Base-by-base conservation (phyloP, 2,797 vertebrate genomes). In the Rhodeus uyekii region DNA sequence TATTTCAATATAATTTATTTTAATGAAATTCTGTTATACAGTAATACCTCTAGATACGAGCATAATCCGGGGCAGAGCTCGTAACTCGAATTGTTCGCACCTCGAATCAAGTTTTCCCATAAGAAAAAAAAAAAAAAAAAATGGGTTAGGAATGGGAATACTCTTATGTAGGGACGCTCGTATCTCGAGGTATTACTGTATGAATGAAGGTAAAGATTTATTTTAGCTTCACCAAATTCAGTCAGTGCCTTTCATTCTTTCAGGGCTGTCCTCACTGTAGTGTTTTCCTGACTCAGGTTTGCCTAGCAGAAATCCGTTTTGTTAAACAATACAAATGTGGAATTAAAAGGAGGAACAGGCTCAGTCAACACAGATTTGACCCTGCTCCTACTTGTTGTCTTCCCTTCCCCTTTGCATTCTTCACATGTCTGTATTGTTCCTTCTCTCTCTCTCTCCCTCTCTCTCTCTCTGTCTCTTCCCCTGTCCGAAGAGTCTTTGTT, bases 401-500 rank as follows among this genome's bases (percentile, higher is more conserved):
- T 78, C 63, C 53, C 53, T 71, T 81, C 72, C 63, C 50, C 8
- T 1, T 72, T 2, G 14, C 55, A 58, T 53, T 65, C 71, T 53
- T 48, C 38, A 68, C 32, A 32, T 50, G 5, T 63, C 39, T 58
- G 34, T 50, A 24, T 53, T 78, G 46, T n/a, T 44, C 46, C 13
- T 12, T 76, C 27, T 32, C 32, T 76, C 46, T 46, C 10, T n/a
- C n/a, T 76, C 27, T 32, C 32, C 69, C 46, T 46, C 10, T 44
- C 46, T 18, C 12, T 76, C 27, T 32, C 32, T 76, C 46, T 46
- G 7, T n/a, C n/a, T n/a, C n/a, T n/a, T n/a, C n/a, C n/a, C 29
- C 67, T 71, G 48, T 80, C 71, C 9, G 50, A 46, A 63, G 44
- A 36, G 22, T 71, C 79, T 83, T 80, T 82, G 80, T 75, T 84